Evolutionary conservation across 2,797 vertebrate species (phyloP).

Genomic region (Falco cherrug): DNA sequence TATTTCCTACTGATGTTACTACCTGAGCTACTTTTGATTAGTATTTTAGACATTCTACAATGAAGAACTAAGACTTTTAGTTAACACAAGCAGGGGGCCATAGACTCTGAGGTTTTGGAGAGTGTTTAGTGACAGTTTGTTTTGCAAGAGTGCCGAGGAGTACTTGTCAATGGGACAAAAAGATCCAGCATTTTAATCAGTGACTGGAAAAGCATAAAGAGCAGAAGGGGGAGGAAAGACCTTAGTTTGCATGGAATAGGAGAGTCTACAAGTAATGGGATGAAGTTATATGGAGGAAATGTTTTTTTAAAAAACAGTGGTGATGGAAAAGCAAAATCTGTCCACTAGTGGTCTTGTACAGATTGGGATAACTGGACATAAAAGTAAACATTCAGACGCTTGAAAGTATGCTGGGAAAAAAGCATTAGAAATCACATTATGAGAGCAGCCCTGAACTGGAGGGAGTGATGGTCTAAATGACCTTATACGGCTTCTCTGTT

Average conservation of each 20-base stretch:
- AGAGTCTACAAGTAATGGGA: background rate
- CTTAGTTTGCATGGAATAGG: background rate
- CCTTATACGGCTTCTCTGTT: constrained; percentile 35
- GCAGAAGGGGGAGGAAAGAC: background rate
- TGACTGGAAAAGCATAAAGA: background rate
- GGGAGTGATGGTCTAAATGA: background rate
- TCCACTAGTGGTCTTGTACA: background rate
- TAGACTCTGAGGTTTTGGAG: background rate
- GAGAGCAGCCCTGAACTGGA: background rate
- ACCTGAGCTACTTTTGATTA: background rate
- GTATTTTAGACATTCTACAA: background rate
- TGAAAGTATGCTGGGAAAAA: background rate
- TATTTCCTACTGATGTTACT: background rate
- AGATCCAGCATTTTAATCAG: background rate
- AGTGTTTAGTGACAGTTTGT: background rate
- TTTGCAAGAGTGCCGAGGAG: background rate
- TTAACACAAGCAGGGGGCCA: background rate
- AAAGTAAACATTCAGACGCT: background rate
- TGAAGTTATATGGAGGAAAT: background rate
- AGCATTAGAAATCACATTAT: background rate
- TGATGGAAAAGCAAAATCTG: background rate
- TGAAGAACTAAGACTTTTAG: background rate
- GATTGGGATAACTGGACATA: background rate
- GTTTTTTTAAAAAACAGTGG: background rate
- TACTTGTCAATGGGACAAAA: background rate